Percentiles rank a stretch among this genome's conserved stretches.
These are phyloP conservation scores for Dendrolimus pini DNA, from an alignment of 2,888 invertebrate species.

Conservation along the genomic window DNA sequence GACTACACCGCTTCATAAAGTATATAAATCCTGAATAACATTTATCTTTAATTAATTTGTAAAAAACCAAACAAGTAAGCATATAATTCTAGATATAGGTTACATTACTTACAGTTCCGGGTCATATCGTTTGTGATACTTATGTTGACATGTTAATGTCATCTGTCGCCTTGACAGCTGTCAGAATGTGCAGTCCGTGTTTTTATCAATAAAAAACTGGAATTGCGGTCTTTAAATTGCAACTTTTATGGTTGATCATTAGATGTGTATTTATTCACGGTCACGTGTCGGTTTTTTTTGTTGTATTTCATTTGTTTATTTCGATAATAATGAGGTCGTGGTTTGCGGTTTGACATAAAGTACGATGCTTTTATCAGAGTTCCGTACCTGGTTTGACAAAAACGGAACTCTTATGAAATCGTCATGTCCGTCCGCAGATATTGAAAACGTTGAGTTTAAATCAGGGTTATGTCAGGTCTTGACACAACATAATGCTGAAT, in stretches of 20 bases:
- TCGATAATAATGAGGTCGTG: background rate
- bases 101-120: background rate
- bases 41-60: no score
- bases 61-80: no score
- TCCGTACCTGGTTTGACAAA: background rate
- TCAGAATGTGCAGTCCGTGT: background rate
- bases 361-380: no score
- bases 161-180: background rate
- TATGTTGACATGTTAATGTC: background rate
- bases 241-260: background rate
- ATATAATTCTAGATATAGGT: no score
- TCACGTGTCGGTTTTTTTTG: background rate
- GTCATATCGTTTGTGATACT: background rate
- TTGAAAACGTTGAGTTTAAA: no score
- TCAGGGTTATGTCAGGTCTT: no score
- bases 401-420: no score
- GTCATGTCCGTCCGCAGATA: no score
- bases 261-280: background rate
- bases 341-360: background rate
- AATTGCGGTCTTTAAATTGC: background rate
- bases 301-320: background rate
- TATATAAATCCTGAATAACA: no score
- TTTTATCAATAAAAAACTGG: background rate
- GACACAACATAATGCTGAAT: no score
- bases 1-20: no score